Base-by-base conservation (phyloP, 2,797 vertebrate species). In the Mastacembelus armatus region DNA sequence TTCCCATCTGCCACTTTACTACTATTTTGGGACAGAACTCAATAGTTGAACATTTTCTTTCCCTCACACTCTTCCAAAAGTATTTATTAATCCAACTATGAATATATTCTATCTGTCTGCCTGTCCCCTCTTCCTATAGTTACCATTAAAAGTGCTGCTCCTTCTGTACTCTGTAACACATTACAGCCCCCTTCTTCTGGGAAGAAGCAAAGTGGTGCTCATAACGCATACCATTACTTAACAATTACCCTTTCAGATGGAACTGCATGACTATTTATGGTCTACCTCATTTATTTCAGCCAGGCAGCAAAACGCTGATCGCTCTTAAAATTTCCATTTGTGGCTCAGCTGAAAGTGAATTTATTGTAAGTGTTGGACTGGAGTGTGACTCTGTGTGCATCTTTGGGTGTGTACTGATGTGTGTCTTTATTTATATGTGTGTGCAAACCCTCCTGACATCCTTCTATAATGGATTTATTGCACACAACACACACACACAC, bases 181-280 rank as follows among this genome's bases (percentile, higher is more conserved):
- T 59, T 61, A 33, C n/a, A 9, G 9, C 6, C 38, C 19, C 42
- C 43, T 71, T 77, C 57, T 73, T 74, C 77, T 69, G 57, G 51
- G 72, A 76, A 79, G 58, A 72, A 57, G 78, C 65, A 86, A 74
- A 83, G 74, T 83, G 69, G 80, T 78, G 63, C 74, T 88, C 74
- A 63, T 75, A 85, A 77, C 10, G 59, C 77, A 83, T 85, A 78
- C 70, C 77, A 84, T 88, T 89, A 87, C 80, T 88, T 78, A 85
- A 89, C 87, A 92, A 89, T 91, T 91, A 89, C 81, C 84, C 80
- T 85, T 80, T 89, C 71, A 85, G 82, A 87, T 81, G 66, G 78
- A 80, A 80, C 74, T 75, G 76, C 71, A 84, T 81, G 68, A 80
- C 85, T 88, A 83, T 87, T 86, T 89, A 85, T 83, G 79, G 78